Percentiles rank a stretch among this genome's conserved stretches.
These are phyloP conservation scores for Thalpophila matura DNA, from an alignment of 2,888 invertebrate species.

Conservation along the genomic window DNA sequence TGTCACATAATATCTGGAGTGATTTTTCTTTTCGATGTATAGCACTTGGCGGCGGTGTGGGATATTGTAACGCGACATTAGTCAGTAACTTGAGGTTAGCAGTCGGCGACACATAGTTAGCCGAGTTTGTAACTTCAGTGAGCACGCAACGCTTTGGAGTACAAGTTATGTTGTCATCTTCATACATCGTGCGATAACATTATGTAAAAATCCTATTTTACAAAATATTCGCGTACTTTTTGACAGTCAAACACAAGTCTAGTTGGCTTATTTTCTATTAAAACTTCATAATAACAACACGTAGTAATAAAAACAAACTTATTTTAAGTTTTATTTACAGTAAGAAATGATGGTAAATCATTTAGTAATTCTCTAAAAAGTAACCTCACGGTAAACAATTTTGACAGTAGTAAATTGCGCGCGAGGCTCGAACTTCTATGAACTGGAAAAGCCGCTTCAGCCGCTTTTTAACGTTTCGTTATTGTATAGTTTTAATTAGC, in stretches of 20 bases:
- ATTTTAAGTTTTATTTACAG: constrained; percentile 25
- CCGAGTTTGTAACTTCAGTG: constrained; percentile 90
- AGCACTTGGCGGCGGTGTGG: constrained; percentile 88
- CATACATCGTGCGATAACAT: constrained; percentile 89
- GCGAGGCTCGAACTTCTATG: constrained; percentile 73
- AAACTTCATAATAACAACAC: constrained; percentile 42
- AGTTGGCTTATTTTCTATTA: constrained; percentile 75
- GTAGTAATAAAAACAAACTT: constrained; percentile 31
- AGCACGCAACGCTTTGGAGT: constrained; percentile 90
- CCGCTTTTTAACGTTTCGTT: constrained; percentile 49
- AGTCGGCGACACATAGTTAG: constrained; percentile 91
- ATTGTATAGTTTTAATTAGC: not conserved
- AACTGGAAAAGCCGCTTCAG: constrained; percentile 44
- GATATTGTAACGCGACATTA: constrained; percentile 91
- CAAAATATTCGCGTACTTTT: constrained; percentile 88
- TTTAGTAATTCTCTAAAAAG: constrained; percentile 60
- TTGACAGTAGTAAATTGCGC: constrained; percentile 86
- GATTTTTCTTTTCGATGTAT: constrained; percentile 91
- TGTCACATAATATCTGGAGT: constrained; percentile 91
- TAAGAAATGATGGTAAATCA: constrained; percentile 36
- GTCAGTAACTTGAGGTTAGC: constrained; percentile 93
- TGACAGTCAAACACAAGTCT: constrained; percentile 80
- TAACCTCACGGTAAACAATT: constrained; percentile 87
- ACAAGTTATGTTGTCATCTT: constrained; percentile 88
- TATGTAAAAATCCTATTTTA: constrained; percentile 81